phyloP scores from a whole-genome alignment of 2,888 invertebrate species.

The Apodemia mormo region DNA sequence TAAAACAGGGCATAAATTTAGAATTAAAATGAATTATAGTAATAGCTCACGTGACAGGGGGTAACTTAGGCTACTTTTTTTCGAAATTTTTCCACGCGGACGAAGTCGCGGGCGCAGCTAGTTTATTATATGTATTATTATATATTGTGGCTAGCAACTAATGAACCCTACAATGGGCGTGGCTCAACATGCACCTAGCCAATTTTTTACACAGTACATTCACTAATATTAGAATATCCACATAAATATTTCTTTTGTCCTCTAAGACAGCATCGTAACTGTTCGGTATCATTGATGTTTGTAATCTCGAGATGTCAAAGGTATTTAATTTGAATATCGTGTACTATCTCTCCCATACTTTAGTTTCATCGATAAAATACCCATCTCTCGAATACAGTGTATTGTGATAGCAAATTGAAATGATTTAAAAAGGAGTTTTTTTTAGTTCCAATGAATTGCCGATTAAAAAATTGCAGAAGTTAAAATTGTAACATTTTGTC shows the following conservation, averaged over 20 bases:
- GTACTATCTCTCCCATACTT: slow-evolving; percentile 72
- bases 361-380: slow-evolving; percentile 73
- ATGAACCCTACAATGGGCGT: too few relatives aligned
- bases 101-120: too few relatives aligned
- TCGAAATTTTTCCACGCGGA: too few relatives aligned
- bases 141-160: too few relatives aligned
- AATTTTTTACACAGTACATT: not conserved
- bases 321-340: slow-evolving; percentile 81
- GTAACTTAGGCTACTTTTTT: too few relatives aligned
- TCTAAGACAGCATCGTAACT: slow-evolving; percentile 61
- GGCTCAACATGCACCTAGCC: too few relatives aligned
- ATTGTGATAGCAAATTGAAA: slow-evolving; percentile 41
- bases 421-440: slow-evolving; percentile 34
- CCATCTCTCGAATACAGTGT: slow-evolving; percentile 49
- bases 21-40: too few relatives aligned
- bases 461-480: not conserved
- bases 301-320: slow-evolving; percentile 80
- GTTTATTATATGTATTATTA: too few relatives aligned
- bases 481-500: too few relatives aligned
- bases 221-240: slow-evolving; percentile 43
- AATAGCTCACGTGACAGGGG: too few relatives aligned
- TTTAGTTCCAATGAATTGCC: slow-evolving; percentile 24
- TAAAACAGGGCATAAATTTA: too few relatives aligned
- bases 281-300: slow-evolving; percentile 67
- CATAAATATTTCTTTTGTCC: slow-evolving; percentile 53